Percentiles rank a stretch among this genome's conserved stretches.
phyloP scores from a whole-genome alignment of 2,888 invertebrate genomes.

The Drosophila macrospina region DNA sequence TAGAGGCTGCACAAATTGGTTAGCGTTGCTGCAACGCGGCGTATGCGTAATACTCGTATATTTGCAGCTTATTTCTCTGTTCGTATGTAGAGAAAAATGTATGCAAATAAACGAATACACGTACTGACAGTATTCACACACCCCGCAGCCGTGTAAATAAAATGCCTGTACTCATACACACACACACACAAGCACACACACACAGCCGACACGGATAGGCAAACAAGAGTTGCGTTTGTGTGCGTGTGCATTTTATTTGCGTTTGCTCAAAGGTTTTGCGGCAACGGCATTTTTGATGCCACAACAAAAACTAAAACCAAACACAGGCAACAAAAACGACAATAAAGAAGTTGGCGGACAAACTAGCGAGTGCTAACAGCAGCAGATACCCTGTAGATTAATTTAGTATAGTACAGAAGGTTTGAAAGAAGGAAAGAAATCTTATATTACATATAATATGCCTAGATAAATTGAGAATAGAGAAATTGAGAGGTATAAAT shows the following conservation, averaged over 20 bases:
- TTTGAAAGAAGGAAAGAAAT: background rate
- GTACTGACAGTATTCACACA: constrained; percentile 15
- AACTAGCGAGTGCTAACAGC: background rate
- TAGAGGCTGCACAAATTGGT: constrained; percentile 29
- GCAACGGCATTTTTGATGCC: constrained; percentile 64
- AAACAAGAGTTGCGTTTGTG: constrained; percentile 42
- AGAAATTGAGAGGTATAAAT: too few relatives aligned
- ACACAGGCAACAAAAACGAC: constrained; percentile 15
- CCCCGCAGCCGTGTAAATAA: constrained; percentile 38
- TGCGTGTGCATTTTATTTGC: constrained; percentile 62
- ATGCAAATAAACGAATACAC: constrained; percentile 51
- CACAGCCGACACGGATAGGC: constrained; percentile 46
- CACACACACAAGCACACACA: constrained; percentile 9
- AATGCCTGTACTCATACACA: constrained; percentile 7
- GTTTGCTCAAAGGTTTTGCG: constrained; percentile 68
- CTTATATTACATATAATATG: too few relatives aligned
- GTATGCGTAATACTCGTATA: constrained; percentile 47
- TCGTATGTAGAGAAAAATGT: constrained; percentile 34
- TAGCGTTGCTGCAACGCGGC: constrained; percentile 27
- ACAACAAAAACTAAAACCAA: constrained; percentile 50
- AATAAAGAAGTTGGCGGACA: background rate
- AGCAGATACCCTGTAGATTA: constrained; percentile 1
- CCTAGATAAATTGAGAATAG: background rate
- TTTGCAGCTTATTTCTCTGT: constrained; percentile 49
- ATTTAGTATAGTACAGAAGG: too few relatives aligned